Conservation (phyloP, 2,888 invertebrate species). For the Cyclophora punctaria region DNA sequence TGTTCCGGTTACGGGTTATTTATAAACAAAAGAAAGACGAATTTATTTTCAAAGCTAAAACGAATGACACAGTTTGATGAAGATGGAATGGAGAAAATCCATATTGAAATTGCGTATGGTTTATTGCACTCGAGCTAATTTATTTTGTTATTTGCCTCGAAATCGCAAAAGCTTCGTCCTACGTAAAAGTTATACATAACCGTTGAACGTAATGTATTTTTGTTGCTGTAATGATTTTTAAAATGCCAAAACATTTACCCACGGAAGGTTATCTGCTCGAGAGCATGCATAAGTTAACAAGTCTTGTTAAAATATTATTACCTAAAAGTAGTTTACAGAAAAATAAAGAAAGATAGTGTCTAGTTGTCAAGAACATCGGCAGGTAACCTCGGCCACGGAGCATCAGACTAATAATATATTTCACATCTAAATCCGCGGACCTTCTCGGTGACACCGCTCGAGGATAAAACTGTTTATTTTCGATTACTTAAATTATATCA, state of each 20-base stretch:
- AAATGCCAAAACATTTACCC: conserved; percentile 17
- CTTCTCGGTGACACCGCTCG: conserved; percentile 33
- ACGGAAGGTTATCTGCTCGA: conserved; percentile 13
- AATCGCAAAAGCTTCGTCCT: conserved; percentile 10
- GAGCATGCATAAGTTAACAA: conserved; percentile 6
- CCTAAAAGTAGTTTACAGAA: not conserved
- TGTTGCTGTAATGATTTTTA: conserved; percentile 12
- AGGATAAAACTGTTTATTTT: conserved; percentile 34
- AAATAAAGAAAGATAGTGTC: conserved; percentile 20
- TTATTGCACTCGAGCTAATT: conserved; percentile 17
- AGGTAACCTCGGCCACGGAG: conserved; percentile 34
- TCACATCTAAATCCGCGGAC: conserved; percentile 28
- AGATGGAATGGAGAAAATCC: conserved; percentile 39
- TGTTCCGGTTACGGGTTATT: conserved; percentile 71
- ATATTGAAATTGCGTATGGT: conserved; percentile 22
- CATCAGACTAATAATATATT: conserved; percentile 28
- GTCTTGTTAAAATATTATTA: too few relatives aligned
- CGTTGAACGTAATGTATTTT: conserved; percentile 12
- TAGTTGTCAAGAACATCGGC: conserved; percentile 29
- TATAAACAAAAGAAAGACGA: conserved; percentile 67
- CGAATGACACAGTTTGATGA: conserved; percentile 62
- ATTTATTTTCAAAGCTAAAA: conserved; percentile 57
- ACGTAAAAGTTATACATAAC: conserved; percentile 21
- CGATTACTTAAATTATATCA: conserved; percentile 25
- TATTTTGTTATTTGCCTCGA: conserved; percentile 16